Evolutionary conservation across 2,113 vertebrate species (phyloP), one percentile per base, ranked within the genome.

Genomic region (Psophia crepitans): DNA sequence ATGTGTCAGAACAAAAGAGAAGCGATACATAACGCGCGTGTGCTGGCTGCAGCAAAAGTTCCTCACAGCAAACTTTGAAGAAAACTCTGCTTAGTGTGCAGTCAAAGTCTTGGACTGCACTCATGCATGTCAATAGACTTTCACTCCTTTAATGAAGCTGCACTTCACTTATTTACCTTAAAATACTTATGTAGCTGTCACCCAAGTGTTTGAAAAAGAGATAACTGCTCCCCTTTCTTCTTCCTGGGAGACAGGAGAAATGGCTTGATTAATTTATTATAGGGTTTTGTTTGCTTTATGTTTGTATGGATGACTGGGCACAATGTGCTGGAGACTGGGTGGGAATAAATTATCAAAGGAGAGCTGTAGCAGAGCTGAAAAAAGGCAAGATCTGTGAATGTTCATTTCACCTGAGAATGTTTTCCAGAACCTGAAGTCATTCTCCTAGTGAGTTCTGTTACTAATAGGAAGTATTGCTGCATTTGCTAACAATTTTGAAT

Each of bases 261-360:
- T 84, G 32, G 43, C 3, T 89, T 93, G 74, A 92, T 97, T 95
- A 96, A 96, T 97, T 96, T 94, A 95, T 96, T 93, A 86, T 49
- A 88, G 61, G 35, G 2, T 84, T 94, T 89, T 94, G 65, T 96
- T 96, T 94, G 73, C 19, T 95, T 91, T 95, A 77, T 87, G 58
- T 87, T 87, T 79, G 30, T 41, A 85, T 83, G 84, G 81, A 91
- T 96, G 91, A 76, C 66, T 87, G 63, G 61, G 70, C 84, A 83
- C 81, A 94, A 91, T 53, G 53, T 87, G 65, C 82, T 76, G 66
- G 74, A 90, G 66, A 57, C 61, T 61, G 18, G 35, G 18, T 82
- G 49, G 71, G 89, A 96, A 96, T 96, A 96, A 96, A 88, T 95
- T 93, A 88, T 91, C 84, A 85, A 94, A 93, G 58, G 28, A 80